Conservation (phyloP, 2,888 invertebrate genomes). For the Hipparchia sbordonii region DNA sequence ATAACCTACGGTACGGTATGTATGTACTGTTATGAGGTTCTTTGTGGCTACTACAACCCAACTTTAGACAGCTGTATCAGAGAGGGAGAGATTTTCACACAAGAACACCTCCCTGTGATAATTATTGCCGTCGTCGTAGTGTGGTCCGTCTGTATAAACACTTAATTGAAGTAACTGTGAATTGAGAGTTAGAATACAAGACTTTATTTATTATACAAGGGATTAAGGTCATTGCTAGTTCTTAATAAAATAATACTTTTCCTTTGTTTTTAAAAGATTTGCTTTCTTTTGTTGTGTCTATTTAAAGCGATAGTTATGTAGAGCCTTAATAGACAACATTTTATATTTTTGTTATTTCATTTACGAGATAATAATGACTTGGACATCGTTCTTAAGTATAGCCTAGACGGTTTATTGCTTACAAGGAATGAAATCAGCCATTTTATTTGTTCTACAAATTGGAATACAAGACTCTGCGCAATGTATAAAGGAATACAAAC, state of each 20-base stretch:
- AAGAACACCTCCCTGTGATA: too few relatives aligned
- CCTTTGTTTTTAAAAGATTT: not conserved
- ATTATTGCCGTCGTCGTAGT: too few relatives aligned
- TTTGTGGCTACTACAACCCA: too few relatives aligned
- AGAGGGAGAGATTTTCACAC: too few relatives aligned
- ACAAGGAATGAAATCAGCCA: conserved; percentile 47
- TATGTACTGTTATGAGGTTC: too few relatives aligned
- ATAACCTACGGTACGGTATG: too few relatives aligned
- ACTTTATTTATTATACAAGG: too few relatives aligned
- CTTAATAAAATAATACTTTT: not conserved
- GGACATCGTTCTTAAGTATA: conserved; percentile 23
- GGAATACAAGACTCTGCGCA: conserved; percentile 55
- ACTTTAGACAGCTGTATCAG: too few relatives aligned
- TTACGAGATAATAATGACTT: conserved; percentile 5
- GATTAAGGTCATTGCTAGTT: not conserved
- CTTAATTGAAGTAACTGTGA: not conserved
- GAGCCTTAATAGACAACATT: not conserved
- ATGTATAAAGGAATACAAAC: conserved; percentile 32
- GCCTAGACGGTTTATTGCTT: conserved; percentile 54
- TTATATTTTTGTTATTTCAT: conserved; percentile 1
- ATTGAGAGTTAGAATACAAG: not conserved
- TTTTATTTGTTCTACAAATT: conserved; percentile 65
- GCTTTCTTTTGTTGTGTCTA: not conserved
- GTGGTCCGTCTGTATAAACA: not conserved
- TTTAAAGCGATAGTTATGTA: not conserved